Evolutionary conservation across 2,888 invertebrate species (phyloP), one percentile per base, ranked within the genome.

Genomic region (Cheilosia vulpina): DNA sequence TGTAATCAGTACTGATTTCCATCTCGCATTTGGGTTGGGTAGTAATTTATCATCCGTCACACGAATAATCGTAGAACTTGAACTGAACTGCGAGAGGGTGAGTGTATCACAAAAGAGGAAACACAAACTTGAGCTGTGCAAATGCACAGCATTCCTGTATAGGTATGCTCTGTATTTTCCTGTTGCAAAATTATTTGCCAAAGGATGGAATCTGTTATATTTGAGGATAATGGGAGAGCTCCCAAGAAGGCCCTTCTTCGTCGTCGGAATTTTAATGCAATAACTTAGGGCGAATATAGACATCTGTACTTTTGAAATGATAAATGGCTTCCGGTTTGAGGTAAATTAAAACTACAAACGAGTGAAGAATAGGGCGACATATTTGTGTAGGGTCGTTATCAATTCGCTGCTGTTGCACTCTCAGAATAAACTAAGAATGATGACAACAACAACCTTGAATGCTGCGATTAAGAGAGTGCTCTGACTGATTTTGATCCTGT

Each of bases 1-100:
- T 17, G 52, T 72, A 79, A 65, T 78, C 71, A 78, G 63, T 52
- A 52, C 58, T 52, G 43, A 66, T 60, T 72, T 72, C 43, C 52
- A 66, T 72, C n/a, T 66, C 34, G 17, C 50, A 60, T 43, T 34
- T 47, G 1, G 38, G 41, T 34, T 24, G 17, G 57, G 50, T 45
- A 53, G 58, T 63, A 63, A 63, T 71, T 65, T 57, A 78, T 71
- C 55, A 72, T 65, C 34, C 24, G 9, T 58, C 57, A 58, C 17
- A 15, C 9, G 24, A 57, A 57, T 45, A 31, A n/a, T 19, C 27
- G 53, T 41, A 17, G 38, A 41, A 17, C 50, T 19, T 17, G 47
- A 47, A 47, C 50, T 19, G 15, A 58, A 24, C 21, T 47, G 17
- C 17, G 17, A 27, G 31, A 43, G 19, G 27, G 31, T 31, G 7